Evolutionary conservation across 2,888 invertebrate species (phyloP).

Genomic region (Maniola hyperantus): DNA sequence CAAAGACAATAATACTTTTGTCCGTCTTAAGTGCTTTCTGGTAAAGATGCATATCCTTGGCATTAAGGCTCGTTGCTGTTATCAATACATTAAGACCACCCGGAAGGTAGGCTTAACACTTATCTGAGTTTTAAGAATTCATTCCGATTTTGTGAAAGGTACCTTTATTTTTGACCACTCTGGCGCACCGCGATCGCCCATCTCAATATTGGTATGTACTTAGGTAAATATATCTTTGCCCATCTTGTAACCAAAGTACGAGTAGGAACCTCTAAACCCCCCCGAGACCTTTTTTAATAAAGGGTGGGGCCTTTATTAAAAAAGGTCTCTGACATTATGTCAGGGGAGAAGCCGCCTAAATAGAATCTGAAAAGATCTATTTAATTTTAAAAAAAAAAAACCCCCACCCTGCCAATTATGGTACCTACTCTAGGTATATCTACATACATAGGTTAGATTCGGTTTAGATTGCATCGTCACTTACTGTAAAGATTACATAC

Average conservation of each 20-base stretch:
- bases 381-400: too few relatives aligned
- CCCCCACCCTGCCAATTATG: too few relatives aligned
- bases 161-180: too few relatives aligned
- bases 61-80: conserved; percentile 29
- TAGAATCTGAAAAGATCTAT: too few relatives aligned
- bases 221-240: accelerated
- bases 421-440: background rate
- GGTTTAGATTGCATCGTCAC: background rate
- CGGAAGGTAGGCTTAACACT: conserved; percentile 38
- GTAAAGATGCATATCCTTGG: conserved; percentile 46
- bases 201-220: too few relatives aligned
- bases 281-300: too few relatives aligned
- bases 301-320: too few relatives aligned
- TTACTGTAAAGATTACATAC: background rate
- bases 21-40: conserved; percentile 44
- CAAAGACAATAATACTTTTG: background rate
- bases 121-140: conserved; percentile 3
- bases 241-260: background rate
- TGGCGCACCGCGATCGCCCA: too few relatives aligned
- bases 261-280: too few relatives aligned
- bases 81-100: conserved; percentile 58
- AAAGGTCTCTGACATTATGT: too few relatives aligned
- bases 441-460: background rate
- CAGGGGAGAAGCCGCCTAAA: too few relatives aligned
- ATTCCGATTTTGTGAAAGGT: conserved; percentile 6